Conservation (phyloP, 2,888 invertebrate genomes). For the Macrophya alboannulata region DNA sequence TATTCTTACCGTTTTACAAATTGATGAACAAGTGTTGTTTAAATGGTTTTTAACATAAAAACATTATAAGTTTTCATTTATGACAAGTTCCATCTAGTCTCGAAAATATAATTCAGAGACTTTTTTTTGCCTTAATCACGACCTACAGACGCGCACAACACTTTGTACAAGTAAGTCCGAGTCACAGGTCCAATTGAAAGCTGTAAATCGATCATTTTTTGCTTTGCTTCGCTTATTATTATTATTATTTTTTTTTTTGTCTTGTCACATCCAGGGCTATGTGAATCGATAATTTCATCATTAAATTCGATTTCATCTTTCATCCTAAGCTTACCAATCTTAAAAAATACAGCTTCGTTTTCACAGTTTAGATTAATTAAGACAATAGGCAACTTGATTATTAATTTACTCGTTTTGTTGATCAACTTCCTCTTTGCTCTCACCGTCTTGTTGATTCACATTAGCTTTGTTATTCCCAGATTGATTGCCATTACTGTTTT, state of each 20-base stretch:
- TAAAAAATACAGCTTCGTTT: constrained; percentile 47
- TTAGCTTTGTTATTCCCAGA: constrained; percentile 73
- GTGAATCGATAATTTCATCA: constrained; percentile 39
- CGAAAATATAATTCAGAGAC: constrained; percentile 28
- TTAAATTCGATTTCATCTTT: constrained; percentile 30
- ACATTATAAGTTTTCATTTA: constrained; percentile 4
- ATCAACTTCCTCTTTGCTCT: constrained; percentile 78
- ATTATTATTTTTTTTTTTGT: background rate
- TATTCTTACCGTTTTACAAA: constrained; percentile 21
- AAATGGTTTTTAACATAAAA: constrained; percentile 16
- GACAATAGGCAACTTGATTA: background rate
- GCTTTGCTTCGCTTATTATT: constrained; percentile 8
- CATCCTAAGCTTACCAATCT: constrained; percentile 38
- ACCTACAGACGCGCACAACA: constrained; percentile 30
- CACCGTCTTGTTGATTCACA: constrained; percentile 75
- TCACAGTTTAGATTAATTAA: constrained; percentile 33
- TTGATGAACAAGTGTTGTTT: constrained; percentile 40
- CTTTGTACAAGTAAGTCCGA: constrained; percentile 33
- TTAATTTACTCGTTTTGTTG: constrained; percentile 77
- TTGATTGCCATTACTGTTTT: constrained; percentile 72
- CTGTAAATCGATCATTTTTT: background rate
- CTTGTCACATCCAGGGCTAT: constrained; percentile 42
- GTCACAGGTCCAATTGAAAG: constrained; percentile 19
- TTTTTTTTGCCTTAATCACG: constrained; percentile 11
- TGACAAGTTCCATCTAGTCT: constrained; percentile 4